Conservation (phyloP, 2,888 invertebrate species). For the Ophraella communa region DNA sequence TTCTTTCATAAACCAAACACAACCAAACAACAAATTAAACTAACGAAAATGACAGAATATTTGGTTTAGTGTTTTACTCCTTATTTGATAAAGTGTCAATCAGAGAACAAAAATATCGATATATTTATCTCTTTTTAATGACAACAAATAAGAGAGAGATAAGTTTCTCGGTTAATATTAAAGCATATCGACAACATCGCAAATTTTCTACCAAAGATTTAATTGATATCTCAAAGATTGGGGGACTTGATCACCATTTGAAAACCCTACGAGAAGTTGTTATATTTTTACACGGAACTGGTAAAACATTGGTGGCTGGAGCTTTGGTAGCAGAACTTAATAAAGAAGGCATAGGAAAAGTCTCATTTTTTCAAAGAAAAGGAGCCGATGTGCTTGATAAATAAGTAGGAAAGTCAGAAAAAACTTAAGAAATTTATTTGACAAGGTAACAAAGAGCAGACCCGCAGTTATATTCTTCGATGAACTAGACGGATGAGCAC, state of each 20-base stretch:
- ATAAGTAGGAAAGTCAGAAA: conserved; percentile 58
- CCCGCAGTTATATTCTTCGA: conserved; percentile 62
- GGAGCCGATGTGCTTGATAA: conserved; percentile 58
- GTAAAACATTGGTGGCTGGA: conserved; percentile 57
- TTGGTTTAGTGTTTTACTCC: too few species aligned
- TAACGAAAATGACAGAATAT: too few species aligned
- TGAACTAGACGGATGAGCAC: conserved; percentile 77
- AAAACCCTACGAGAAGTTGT: conserved; percentile 53
- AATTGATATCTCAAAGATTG: conserved; percentile 54
- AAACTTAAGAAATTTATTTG: conserved; percentile 54
- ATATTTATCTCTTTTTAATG: conserved; percentile 43
- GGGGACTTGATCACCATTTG: conserved; percentile 54
- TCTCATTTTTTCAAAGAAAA: conserved; percentile 55
- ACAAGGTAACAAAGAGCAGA: conserved; percentile 81
- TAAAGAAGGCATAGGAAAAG: conserved; percentile 52
- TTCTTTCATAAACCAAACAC: too few species aligned
- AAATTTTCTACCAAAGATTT: conserved; percentile 37
- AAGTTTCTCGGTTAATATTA: too few species aligned
- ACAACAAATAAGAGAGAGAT: conserved; percentile 35
- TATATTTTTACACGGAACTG: conserved; percentile 56
- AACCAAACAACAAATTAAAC: too few species aligned
- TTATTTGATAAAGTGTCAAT: too few species aligned
- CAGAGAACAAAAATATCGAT: too few species aligned
- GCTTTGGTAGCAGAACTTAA: conserved; percentile 56
- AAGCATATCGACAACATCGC: too few species aligned